Conservation (phyloP, 1,140 invertebrate species). For the Lanistes nyassanus region DNA sequence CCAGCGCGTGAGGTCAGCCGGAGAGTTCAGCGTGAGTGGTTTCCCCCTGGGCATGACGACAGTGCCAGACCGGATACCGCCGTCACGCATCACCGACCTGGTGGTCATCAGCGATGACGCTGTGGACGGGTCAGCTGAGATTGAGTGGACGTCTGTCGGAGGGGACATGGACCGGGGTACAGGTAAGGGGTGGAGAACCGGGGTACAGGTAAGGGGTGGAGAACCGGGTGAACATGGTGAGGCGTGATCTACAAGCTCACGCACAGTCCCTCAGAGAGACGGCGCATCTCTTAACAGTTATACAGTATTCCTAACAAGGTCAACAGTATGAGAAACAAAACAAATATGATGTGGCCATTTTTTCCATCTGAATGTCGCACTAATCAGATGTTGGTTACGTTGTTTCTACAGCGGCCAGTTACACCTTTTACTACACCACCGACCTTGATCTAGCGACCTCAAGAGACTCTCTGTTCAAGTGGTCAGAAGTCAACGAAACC, state of each 20-base stretch:
- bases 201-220: no score
- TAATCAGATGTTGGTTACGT: not conserved
- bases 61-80: not conserved
- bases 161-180: conserved; percentile 4
- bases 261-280: no score
- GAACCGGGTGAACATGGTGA: no score
- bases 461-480: not conserved
- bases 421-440: not conserved
- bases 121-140: not conserved
- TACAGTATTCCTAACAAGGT: no score
- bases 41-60: not conserved
- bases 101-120: not conserved
- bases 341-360: no score
- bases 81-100: conserved; percentile 7
- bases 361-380: no score
- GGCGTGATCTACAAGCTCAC: not conserved
- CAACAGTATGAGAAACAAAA: no score
- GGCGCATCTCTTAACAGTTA: no score
- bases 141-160: conserved; percentile 11
- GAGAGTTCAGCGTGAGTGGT: conserved; percentile 1
- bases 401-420: not conserved
- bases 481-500: not conserved
- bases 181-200: no score
- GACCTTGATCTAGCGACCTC: no score
- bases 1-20: not conserved